phyloP scores from a whole-genome alignment of 2,113 vertebrate species.

The Orcinus orca region DNA sequence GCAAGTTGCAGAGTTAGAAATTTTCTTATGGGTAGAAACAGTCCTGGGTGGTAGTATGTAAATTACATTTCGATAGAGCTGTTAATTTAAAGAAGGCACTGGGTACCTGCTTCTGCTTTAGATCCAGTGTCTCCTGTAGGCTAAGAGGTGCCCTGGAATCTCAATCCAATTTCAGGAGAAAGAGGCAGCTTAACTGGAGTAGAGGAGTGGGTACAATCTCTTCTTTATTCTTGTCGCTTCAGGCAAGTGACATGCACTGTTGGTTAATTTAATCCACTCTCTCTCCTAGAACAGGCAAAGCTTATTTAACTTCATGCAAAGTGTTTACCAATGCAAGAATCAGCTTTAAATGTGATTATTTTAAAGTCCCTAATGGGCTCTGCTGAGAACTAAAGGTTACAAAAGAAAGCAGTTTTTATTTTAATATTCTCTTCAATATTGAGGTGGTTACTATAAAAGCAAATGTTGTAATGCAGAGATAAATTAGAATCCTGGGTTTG shows the following conservation, averaged over 20 bases:
- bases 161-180: not conserved
- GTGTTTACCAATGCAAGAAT: constrained; percentile 43
- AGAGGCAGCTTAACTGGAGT: not conserved
- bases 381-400: constrained; percentile 29
- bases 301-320: constrained; percentile 25
- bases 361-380: not conserved
- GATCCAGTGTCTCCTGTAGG: not conserved
- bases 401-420: constrained; percentile 48
- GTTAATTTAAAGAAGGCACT: not conserved
- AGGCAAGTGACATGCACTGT: not conserved
- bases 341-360: constrained; percentile 39
- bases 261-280: constrained; percentile 13
- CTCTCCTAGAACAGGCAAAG: not conserved
- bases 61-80: not conserved
- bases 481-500: constrained; percentile 29
- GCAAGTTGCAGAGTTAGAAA: not conserved
- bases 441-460: constrained; percentile 40
- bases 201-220: not conserved
- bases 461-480: constrained; percentile 37
- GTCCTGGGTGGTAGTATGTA: not conserved
- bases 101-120: not conserved
- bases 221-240: not conserved
- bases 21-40: not conserved
- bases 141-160: not conserved
- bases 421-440: constrained; percentile 46